Evolutionary conservation across 2,888 invertebrate species (phyloP).

Genomic region (Napeogenes inachia): DNA sequence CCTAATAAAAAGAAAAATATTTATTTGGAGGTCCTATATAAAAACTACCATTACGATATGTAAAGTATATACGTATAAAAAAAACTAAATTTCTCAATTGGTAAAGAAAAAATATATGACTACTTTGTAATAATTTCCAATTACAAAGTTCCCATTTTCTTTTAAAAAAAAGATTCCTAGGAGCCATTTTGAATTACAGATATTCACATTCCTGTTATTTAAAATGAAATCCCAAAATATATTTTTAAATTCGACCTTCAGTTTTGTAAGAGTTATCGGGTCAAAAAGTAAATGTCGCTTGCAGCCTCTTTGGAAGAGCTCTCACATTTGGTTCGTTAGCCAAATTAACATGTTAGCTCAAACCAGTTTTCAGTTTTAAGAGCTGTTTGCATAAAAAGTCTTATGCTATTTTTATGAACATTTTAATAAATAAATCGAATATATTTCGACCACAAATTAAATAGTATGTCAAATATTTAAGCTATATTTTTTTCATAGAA

Average conservation of each 20-base stretch:
- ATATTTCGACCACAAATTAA: background rate
- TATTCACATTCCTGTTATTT: background rate
- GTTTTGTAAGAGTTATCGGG: slow-evolving; percentile 47
- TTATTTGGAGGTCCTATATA: no score
- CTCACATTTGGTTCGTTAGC: slow-evolving; percentile 64
- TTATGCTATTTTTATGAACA: slow-evolving; percentile 17
- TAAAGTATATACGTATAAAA: no score
- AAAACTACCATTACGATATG: no score
- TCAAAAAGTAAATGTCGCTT: slow-evolving; percentile 53
- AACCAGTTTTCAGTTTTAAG: slow-evolving; percentile 35
- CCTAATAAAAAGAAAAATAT: no score
- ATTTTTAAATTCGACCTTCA: slow-evolving; percentile 28
- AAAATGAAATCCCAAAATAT: slow-evolving; percentile 15
- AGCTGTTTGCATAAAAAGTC: slow-evolving; percentile 22
- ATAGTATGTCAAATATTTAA: slow-evolving; percentile 7
- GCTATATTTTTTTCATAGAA: background rate
- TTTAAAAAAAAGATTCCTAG: background rate
- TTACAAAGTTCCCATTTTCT: no score
- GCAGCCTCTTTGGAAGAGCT: slow-evolving; percentile 46
- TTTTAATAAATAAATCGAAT: slow-evolving; percentile 10
- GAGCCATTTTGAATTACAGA: background rate
- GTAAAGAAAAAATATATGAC: no score
- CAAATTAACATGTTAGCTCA: slow-evolving; percentile 64
- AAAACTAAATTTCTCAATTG: no score
- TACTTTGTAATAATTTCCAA: no score